Conservation (phyloP, 2,113 vertebrate species). For the Oceanites oceanicus region DNA sequence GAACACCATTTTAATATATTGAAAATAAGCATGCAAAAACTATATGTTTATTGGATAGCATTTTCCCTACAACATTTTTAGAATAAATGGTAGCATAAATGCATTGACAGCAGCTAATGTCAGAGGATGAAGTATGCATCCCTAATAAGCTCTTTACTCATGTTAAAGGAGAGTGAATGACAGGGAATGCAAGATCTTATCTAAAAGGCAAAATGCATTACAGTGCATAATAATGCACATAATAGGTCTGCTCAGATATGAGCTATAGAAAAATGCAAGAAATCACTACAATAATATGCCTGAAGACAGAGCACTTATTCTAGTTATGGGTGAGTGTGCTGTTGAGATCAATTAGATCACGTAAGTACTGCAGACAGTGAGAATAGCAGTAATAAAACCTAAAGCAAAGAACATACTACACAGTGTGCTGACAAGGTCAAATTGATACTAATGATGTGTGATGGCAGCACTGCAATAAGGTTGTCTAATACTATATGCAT, state of each 20-base stretch:
- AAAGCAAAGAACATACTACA: constrained; percentile 49
- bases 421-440: constrained; percentile 49
- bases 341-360: constrained; percentile 46
- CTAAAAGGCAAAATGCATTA: constrained; percentile 31
- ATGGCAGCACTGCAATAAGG: constrained; percentile 44
- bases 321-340: not conserved
- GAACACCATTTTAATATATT: not conserved
- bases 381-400: constrained; percentile 50
- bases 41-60: not conserved
- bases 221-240: not conserved
- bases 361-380: constrained; percentile 12
- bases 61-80: not conserved
- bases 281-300: constrained; percentile 10
- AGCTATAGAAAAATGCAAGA: constrained; percentile 11
- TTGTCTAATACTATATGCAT: constrained; percentile 51
- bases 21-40: not conserved
- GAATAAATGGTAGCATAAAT: constrained; percentile 16
- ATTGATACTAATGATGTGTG: constrained; percentile 55
- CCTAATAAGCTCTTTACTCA: constrained; percentile 27
- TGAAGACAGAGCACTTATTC: constrained; percentile 25
- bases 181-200: constrained; percentile 32
- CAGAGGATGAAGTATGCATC: constrained; percentile 16
- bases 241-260: not conserved
- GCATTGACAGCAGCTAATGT: constrained; percentile 20
- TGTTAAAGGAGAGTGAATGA: constrained; percentile 18